A percentile compares a stretch with the other conserved stretches of the same genome.
phyloP scores from a whole-genome alignment of 2,113 vertebrate genomes.

The Percopsis transmontana region DNA sequence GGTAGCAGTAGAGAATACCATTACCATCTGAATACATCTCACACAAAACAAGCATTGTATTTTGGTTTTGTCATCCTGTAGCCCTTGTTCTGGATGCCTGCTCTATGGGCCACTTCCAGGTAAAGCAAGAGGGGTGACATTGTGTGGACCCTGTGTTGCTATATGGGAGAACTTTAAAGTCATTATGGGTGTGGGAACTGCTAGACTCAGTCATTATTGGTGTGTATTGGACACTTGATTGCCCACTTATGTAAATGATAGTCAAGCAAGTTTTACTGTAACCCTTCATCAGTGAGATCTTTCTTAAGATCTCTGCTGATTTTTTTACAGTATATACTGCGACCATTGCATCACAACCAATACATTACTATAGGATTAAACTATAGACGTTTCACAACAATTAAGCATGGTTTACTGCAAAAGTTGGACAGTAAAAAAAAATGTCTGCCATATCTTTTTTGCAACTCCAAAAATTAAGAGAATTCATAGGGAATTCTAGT shows the following conservation, averaged over 20 bases:
- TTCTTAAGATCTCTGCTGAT: constrained; percentile 35
- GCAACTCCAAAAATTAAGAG: no score
- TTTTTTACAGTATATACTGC: constrained; percentile 4
- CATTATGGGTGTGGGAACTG: background rate
- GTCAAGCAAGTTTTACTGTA: constrained; percentile 36
- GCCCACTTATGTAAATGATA: constrained; percentile 31
- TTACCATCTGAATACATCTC: constrained; percentile 30
- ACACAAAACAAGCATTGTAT: constrained; percentile 43
- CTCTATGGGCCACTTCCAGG: constrained; percentile 52
- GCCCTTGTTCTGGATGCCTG: constrained; percentile 26
- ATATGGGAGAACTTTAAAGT: constrained; percentile 48
- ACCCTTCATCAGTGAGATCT: constrained; percentile 16
- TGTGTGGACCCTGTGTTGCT: constrained; percentile 22
- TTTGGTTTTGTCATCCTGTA: constrained; percentile 26
- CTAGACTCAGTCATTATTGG: background rate
- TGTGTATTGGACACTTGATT: constrained; percentile 49
- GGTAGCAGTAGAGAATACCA: constrained; percentile 51
- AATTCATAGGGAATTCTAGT: no score
- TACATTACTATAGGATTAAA: background rate
- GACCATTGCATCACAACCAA: constrained; percentile 16
- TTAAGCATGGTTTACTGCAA: no score
- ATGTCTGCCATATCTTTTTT: no score
- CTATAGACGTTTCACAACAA: no score
- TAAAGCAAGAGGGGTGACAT: constrained; percentile 36
- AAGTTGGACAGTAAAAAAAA: no score